A percentile compares a stretch with the other conserved stretches of the same genome.
phyloP scores from a whole-genome alignment of 2,888 invertebrate species.

The Pheosia gnoma region DNA sequence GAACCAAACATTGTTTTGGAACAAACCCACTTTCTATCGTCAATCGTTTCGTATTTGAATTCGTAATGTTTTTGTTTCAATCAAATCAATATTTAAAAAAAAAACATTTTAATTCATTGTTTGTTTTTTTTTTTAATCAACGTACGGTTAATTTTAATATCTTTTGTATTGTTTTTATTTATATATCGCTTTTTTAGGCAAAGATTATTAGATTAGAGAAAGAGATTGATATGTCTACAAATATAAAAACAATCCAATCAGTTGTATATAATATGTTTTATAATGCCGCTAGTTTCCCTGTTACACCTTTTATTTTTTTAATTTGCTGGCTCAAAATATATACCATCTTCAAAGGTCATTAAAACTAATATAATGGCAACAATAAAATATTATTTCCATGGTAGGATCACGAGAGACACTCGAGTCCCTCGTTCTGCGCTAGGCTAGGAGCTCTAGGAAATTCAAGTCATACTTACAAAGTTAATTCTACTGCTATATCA shows the following conservation, averaged over 20 bases:
- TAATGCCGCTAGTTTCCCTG: too few relatives aligned
- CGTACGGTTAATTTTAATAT: too few relatives aligned
- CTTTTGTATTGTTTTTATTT: too few relatives aligned
- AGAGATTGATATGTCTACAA: too few relatives aligned
- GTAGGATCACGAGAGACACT: constrained; percentile 69
- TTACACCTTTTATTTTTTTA: constrained; percentile 9
- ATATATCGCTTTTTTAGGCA: too few relatives aligned
- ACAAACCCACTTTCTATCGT: background rate
- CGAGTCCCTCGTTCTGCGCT: constrained; percentile 56
- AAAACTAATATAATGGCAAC: constrained; percentile 56
- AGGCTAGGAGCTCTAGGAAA: constrained; percentile 62
- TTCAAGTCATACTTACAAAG: constrained; percentile 69
- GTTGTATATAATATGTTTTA: too few relatives aligned
- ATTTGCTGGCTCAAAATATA: constrained; percentile 41
- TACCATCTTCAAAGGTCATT: constrained; percentile 48
- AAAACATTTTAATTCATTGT: too few relatives aligned
- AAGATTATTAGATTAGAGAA: too few relatives aligned
- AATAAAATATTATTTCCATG: constrained; percentile 79
- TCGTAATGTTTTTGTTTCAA: background rate
- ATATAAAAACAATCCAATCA: too few relatives aligned
- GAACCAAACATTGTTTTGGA: background rate
- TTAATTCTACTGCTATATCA: constrained; percentile 11
- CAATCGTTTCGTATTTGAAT: background rate
- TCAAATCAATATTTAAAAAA: background rate
- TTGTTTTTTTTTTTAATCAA: too few relatives aligned